These are phyloP conservation scores for Myotis myotis DNA, from an alignment of 2,797 vertebrate genomes.

Conservation along the genomic window DNA sequence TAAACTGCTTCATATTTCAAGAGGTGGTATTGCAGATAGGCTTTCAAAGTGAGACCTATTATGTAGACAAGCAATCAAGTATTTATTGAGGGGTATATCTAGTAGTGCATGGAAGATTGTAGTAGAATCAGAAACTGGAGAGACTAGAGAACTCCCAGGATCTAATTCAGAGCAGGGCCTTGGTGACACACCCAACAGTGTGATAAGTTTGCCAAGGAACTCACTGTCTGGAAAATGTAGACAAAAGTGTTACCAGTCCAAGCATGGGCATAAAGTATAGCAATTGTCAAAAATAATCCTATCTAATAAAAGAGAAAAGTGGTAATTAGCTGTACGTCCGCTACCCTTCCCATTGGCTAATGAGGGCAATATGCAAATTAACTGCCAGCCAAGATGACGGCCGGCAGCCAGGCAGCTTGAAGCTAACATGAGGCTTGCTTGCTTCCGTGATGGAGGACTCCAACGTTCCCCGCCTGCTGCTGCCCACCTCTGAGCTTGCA, in stretches of 20 bases:
- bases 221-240: not conserved
- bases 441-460: too few relatives aligned
- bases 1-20: not conserved
- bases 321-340: too few relatives aligned
- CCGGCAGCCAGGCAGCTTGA: too few relatives aligned
- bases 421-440: too few relatives aligned
- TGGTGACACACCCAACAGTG: not conserved
- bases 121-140: not conserved
- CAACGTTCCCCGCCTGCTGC: too few relatives aligned
- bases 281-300: not conserved
- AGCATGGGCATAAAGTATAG: not conserved
- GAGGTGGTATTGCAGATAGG: not conserved
- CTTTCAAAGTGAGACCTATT: not conserved
- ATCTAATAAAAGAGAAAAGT: too few relatives aligned
- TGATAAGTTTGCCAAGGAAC: not conserved
- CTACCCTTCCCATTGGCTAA: too few relatives aligned
- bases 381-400: too few relatives aligned
- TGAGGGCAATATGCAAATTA: too few relatives aligned
- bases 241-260: not conserved
- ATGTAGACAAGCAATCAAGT: not conserved
- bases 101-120: not conserved
- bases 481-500: too few relatives aligned
- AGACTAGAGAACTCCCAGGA: not conserved
- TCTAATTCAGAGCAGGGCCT: not conserved
- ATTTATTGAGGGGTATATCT: not conserved